Evolutionary conservation across 2,888 invertebrate genomes (phyloP).

Genomic region (Pristionchus japonicus): DNA sequence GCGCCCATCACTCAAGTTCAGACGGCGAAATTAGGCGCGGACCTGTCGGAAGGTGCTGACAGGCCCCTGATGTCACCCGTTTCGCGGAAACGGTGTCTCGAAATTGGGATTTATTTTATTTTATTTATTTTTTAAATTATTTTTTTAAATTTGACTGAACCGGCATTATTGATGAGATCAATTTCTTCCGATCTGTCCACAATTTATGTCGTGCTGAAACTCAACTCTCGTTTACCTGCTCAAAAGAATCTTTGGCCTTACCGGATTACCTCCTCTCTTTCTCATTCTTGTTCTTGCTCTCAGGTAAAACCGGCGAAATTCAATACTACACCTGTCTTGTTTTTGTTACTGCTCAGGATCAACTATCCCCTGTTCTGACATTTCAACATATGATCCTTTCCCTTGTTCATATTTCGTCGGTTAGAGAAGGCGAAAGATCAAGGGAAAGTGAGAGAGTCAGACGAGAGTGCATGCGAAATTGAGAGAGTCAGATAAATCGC

Average conservation of each 20-base stretch:
- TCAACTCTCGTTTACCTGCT: background rate
- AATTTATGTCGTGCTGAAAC: background rate
- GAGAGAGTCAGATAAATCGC: too few relatives aligned
- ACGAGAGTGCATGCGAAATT: background rate
- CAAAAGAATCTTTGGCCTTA: slow-evolving; percentile 1
- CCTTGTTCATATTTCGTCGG: background rate
- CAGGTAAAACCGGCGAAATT: background rate
- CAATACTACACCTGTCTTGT: background rate
- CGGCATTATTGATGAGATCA: too few relatives aligned
- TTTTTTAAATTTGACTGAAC: too few relatives aligned
- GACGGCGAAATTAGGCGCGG: background rate
- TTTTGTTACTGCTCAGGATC: background rate
- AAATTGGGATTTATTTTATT: too few relatives aligned
- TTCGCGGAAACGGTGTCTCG: background rate
- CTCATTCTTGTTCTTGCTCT: background rate
- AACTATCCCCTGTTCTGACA: background rate
- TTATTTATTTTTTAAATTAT: too few relatives aligned
- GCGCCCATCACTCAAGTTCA: slow-evolving; percentile 8
- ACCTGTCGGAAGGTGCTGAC: background rate
- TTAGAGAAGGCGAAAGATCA: background rate
- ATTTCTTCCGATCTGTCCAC: too few relatives aligned
- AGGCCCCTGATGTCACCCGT: background rate
- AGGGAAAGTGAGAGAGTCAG: background rate
- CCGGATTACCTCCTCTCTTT: background rate
- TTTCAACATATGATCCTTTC: background rate